Base-by-base conservation (phyloP, 1,140 invertebrate genomes). In the Ridgeia piscesae region DNA sequence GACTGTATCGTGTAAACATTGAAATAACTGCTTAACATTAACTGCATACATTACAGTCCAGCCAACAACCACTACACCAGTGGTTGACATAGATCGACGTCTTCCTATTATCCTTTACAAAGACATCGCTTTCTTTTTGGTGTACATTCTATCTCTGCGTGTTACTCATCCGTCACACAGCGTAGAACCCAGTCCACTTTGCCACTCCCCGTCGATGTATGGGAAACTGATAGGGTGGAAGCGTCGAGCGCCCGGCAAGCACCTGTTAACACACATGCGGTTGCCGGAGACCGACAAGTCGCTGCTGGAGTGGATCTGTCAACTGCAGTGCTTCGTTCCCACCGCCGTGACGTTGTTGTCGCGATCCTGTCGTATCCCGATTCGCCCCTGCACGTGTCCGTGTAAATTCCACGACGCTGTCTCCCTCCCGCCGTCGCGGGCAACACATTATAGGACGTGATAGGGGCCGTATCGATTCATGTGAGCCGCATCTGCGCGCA, bases 271-370 rank as follows among this genome's bases (percentile, higher is more conserved):
- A 77, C 58, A 77, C 58, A 31, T 77, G 58, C 58, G 58, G 58
- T 21, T 77, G 11, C 58, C 2, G 27, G 0, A 31, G 58, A 77
- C 14, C 58, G 58, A 77, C 58, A 77, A 77, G 6, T 9, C 58
- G 58, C 58, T 77, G 58, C 58, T 6, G 58, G 58, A 77, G 58
- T 77, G 58, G 58, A 77, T 77, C 58, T 77, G 58, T 77, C 58
- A 77, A 77, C 58, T 21, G 17, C 11, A 77, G 58, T 77, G 58
- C 58, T 77, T 77, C 58, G 58, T 77, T 77, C 58, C 58, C 58
- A 77, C 58, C 58, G 58, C 58, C 58, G 58, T 77, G 58, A 77
- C 58, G 58, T 77, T 77, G 58, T 77, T 77, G 58, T 77, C 58
- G 58, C 58, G 58, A 77, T 77, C 58, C 11, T 21, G 58, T 77